Percentiles rank a stretch among this genome's conserved stretches.
These are phyloP conservation scores for Lasioglossum lativentre DNA, from an alignment of 2,888 invertebrate species.

Conservation along the genomic window DNA sequence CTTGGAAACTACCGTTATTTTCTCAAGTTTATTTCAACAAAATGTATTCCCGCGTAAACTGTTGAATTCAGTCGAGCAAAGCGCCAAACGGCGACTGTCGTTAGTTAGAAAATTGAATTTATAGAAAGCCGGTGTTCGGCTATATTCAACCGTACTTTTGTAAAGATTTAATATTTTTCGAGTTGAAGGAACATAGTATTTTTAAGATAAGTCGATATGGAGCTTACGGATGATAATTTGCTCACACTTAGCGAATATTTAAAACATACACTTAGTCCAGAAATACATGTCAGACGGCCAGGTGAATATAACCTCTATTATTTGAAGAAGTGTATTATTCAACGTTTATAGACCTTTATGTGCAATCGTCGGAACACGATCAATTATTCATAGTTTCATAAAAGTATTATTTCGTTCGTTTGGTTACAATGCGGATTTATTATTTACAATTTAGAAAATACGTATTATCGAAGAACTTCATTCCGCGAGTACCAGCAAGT, in stretches of 20 bases:
- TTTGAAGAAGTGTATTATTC: background rate
- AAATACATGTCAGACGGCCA: constrained; percentile 92
- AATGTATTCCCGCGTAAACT: constrained; percentile 59
- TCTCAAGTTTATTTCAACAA: background rate
- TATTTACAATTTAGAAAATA: background rate
- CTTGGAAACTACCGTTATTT: background rate
- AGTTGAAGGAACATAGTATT: background rate
- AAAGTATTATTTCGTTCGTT: background rate
- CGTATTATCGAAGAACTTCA: background rate
- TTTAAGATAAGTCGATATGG: constrained; percentile 87
- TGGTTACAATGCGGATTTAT: background rate
- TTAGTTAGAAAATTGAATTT: constrained; percentile 56
- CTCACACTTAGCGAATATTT: constrained; percentile 93
- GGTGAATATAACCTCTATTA: constrained; percentile 87
- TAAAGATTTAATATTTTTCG: constrained; percentile 30
- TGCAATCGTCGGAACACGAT: background rate
- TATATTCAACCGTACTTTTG: constrained; percentile 42
- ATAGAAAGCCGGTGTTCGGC: constrained; percentile 57
- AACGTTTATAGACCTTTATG: background rate
- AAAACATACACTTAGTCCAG: constrained; percentile 94
- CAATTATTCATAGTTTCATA: background rate
- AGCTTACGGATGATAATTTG: constrained; percentile 94
- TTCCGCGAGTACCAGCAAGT: background rate
- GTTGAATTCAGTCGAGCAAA: background rate
- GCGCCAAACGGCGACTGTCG: constrained; percentile 42